A percentile compares a stretch with the other conserved stretches of the same genome.
Conservation (phyloP, 2,113 vertebrate species). For the Melanostigma gelatinosum region DNA sequence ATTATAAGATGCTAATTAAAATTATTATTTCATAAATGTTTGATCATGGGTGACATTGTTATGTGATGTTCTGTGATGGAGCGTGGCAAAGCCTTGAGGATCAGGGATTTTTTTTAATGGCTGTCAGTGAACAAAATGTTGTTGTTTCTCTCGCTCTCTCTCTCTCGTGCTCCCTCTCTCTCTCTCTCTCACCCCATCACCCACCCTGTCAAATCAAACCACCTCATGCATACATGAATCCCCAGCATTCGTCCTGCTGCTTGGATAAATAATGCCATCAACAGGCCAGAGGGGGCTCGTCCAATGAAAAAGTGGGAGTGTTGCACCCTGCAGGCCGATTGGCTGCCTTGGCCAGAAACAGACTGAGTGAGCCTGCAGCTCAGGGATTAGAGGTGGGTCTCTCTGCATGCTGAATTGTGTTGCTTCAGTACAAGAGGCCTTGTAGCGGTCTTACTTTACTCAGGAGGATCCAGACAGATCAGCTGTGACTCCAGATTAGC, state of each 20-base stretch:
- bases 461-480: slow-evolving; percentile 57
- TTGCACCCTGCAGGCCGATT: slow-evolving; percentile 62
- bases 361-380: slow-evolving; percentile 58
- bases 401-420: slow-evolving; percentile 59
- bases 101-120: slow-evolving; percentile 1
- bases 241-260: slow-evolving; percentile 44
- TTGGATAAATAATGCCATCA: slow-evolving; percentile 70
- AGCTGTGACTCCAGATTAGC: slow-evolving; percentile 58
- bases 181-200: background rate
- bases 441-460: slow-evolving; percentile 41
- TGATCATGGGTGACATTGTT: background rate
- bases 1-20: background rate
- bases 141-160: too few species aligned
- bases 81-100: background rate
- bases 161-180: background rate
- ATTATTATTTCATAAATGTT: too few species aligned
- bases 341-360: slow-evolving; percentile 69
- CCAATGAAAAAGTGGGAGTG: slow-evolving; percentile 87
- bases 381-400: slow-evolving; percentile 71
- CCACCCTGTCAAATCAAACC: slow-evolving; percentile 41
- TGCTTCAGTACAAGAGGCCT: slow-evolving; percentile 56
- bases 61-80: too few species aligned
- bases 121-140: slow-evolving; percentile 8
- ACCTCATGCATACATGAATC: slow-evolving; percentile 27
- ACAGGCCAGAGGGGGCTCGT: slow-evolving; percentile 67